These are phyloP conservation scores for Schizaphis graminum DNA, from an alignment of 2,888 invertebrate species.

Conservation along the genomic window DNA sequence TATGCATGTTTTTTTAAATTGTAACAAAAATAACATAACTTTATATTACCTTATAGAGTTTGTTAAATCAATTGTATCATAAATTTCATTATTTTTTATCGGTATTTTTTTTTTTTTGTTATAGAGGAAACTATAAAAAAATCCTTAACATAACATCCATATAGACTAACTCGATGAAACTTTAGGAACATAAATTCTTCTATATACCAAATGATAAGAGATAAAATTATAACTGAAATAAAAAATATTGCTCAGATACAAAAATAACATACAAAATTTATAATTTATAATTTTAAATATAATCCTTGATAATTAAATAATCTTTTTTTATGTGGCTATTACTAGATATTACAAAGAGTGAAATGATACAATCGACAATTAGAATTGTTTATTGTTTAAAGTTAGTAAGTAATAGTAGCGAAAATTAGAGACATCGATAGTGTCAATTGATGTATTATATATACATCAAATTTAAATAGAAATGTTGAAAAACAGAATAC, in stretches of 20 bases:
- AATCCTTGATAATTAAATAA: not conserved
- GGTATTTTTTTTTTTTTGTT: not conserved
- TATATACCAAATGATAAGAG: not conserved
- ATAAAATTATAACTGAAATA: not conserved
- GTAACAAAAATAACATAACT: not conserved
- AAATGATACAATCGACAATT: not conserved
- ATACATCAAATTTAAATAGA: not conserved
- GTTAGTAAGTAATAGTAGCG: not conserved
- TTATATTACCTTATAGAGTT: not conserved
- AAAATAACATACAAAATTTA: not conserved
- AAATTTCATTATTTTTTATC: not conserved
- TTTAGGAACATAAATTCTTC: not conserved
- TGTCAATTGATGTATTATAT: not conserved
- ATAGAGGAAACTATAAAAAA: not conserved
- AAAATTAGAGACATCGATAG: not conserved
- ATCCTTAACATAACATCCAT: not conserved
- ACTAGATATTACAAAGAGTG: not conserved
- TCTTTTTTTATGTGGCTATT: not conserved
- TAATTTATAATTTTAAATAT: not conserved
- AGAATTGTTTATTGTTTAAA: not conserved
- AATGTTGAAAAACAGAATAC: not conserved
- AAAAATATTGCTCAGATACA: not conserved
- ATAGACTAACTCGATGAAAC: not conserved
- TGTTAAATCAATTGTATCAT: not conserved
- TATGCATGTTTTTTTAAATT: not conserved